Evolutionary conservation across 2,113 vertebrate genomes (phyloP).

Genomic region (Vulpes lagopus): DNA sequence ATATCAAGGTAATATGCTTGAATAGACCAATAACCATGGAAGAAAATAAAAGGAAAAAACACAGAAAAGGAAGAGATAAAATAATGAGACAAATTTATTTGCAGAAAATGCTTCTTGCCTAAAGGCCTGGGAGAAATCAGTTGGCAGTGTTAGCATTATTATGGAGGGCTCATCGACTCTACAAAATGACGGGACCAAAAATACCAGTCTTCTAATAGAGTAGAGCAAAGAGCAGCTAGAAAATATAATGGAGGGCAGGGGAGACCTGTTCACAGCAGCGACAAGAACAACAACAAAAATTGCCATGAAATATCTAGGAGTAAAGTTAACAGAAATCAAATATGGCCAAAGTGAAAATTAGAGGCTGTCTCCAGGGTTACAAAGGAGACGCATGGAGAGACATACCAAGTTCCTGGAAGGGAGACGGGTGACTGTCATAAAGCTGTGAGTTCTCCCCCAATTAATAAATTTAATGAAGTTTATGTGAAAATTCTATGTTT

Average conservation of each 20-base stretch:
- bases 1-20: neutral
- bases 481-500: neutral
- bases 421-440: neutral
- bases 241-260: neutral
- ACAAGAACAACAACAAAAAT: slow-evolving; percentile 21
- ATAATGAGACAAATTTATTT: slow-evolving; percentile 56
- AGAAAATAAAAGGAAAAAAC: slow-evolving; percentile 37
- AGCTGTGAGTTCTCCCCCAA: neutral
- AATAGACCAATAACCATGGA: neutral
- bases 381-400: neutral
- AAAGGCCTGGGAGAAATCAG: neutral
- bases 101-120: neutral
- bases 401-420: neutral
- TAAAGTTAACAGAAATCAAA: slow-evolving; percentile 5
- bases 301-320: neutral
- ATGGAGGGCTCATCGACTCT: slow-evolving; percentile 3
- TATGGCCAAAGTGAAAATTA: neutral
- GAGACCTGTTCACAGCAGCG: neutral
- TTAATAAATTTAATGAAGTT: neutral
- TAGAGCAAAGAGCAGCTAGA: slow-evolving; percentile 20
- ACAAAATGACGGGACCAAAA: neutral
- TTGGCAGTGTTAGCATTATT: neutral
- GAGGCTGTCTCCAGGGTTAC: neutral
- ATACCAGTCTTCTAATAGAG: neutral
- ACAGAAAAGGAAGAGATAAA: slow-evolving; percentile 6